Percentiles rank a stretch among this genome's conserved stretches.
These are phyloP conservation scores for Syngnathus rostellatus DNA, from an alignment of 2,797 vertebrate species.

Conservation along the genomic window DNA sequence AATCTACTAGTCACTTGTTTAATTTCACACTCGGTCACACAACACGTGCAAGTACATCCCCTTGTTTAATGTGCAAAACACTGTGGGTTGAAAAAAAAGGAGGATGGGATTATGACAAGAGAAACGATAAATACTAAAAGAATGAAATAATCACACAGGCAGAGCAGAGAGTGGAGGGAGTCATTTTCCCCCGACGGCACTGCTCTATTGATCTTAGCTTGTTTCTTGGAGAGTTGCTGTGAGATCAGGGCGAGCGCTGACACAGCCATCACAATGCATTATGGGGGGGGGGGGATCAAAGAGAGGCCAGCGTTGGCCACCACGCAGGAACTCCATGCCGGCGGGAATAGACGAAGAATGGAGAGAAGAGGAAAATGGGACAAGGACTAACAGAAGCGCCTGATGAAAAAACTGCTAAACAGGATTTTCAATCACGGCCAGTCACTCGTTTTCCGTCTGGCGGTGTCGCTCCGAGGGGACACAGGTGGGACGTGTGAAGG, in stretches of 20 bases:
- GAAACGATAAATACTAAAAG: slow-evolving; percentile 21
- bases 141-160: slow-evolving; percentile 8
- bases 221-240: slow-evolving; percentile 45
- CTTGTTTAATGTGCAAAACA: neutral
- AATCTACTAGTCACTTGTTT: neutral
- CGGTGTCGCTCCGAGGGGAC: slow-evolving; percentile 8
- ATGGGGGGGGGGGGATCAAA: slow-evolving; percentile 52
- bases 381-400: slow-evolving; percentile 9
- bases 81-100: slow-evolving; percentile 4
- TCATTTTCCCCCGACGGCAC: slow-evolving; percentile 31
- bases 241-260: slow-evolving; percentile 44
- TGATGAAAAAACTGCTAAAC: slow-evolving; percentile 28
- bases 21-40: neutral
- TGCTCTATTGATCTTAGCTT: slow-evolving; percentile 45
- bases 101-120: slow-evolving; percentile 35
- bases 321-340: slow-evolving; percentile 22
- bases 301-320: slow-evolving; percentile 37
- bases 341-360: slow-evolving; percentile 1
- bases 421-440: slow-evolving; percentile 38
- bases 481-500: neutral
- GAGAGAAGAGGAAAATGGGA: slow-evolving; percentile 7
- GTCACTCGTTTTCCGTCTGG: slow-evolving; percentile 30
- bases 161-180: slow-evolving; percentile 13
- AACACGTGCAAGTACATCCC: neutral
- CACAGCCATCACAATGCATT: slow-evolving; percentile 54